A percentile compares a stretch with the other conserved stretches of the same genome.
Evolutionary conservation across 2,797 vertebrate genomes (phyloP).

Genomic region (Octomys mimax): DNA sequence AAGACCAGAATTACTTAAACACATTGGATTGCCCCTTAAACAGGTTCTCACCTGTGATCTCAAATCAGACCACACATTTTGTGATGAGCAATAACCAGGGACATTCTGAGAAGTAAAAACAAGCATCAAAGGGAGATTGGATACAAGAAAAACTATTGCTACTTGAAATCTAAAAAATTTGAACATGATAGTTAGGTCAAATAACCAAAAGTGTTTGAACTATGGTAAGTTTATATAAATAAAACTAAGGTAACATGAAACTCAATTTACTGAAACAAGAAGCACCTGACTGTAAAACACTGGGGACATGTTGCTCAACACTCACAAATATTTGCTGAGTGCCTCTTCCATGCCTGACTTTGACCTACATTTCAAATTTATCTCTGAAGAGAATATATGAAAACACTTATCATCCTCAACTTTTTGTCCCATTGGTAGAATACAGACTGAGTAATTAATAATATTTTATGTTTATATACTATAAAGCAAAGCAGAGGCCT

Average conservation of each 20-base stretch:
- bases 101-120: neutral
- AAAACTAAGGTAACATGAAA: neutral
- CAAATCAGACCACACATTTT: neutral
- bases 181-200: neutral
- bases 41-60: neutral
- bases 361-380: neutral
- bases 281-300: neutral
- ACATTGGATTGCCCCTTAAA: neutral
- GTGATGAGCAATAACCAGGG: neutral
- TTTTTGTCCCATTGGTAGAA: neutral
- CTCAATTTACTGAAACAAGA: constrained; percentile 6
- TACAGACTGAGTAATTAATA: neutral
- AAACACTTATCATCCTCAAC: neutral
- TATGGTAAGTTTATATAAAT: neutral
- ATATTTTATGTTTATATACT: neutral
- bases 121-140: neutral
- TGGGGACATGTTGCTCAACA: neutral
- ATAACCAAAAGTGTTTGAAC: neutral
- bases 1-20: neutral
- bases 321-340: neutral
- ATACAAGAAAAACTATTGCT: neutral
- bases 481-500: neutral
- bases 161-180: neutral
- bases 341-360: neutral
- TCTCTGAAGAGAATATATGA: neutral